phyloP scores from a whole-genome alignment of 1,140 invertebrate species.

The Macrosteles quadrilineatus region DNA sequence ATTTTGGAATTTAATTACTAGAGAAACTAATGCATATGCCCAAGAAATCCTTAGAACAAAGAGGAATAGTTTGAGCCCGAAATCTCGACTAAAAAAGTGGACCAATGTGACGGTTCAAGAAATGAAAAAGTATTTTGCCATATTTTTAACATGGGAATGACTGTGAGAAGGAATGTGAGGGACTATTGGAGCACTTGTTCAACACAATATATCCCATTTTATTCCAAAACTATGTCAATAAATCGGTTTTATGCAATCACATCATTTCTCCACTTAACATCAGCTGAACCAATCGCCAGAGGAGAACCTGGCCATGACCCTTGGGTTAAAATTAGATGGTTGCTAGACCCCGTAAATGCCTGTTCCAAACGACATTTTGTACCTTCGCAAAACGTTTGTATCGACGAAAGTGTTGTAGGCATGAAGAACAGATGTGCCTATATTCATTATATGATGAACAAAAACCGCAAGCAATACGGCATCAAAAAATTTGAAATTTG shows the following conservation, averaged over 20 bases:
- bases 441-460: constrained; percentile 3
- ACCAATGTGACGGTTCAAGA: neutral
- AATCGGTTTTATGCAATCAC: constrained; percentile 14
- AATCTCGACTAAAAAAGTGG: neutral
- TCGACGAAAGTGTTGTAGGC: constrained; percentile 21
- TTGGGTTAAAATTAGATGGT: constrained; percentile 14
- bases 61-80: no score
- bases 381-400: constrained; percentile 15
- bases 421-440: constrained; percentile 8
- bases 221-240: constrained; percentile 5
- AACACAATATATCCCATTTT: constrained; percentile 15
- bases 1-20: neutral
- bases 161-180: neutral
- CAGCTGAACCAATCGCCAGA: neutral
- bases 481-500: constrained; percentile 15
- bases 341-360: constrained; percentile 6
- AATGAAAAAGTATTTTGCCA: constrained; percentile 22
- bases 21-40: no score
- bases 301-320: constrained; percentile 21
- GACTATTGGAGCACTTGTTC: constrained; percentile 1
- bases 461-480: neutral
- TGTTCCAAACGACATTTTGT: neutral
- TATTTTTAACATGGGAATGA: constrained; percentile 25
- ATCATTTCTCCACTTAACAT: neutral
- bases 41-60: no score